Evolutionary conservation across 2,888 invertebrate genomes (phyloP).

Genomic region (Conistra vaccinii): DNA sequence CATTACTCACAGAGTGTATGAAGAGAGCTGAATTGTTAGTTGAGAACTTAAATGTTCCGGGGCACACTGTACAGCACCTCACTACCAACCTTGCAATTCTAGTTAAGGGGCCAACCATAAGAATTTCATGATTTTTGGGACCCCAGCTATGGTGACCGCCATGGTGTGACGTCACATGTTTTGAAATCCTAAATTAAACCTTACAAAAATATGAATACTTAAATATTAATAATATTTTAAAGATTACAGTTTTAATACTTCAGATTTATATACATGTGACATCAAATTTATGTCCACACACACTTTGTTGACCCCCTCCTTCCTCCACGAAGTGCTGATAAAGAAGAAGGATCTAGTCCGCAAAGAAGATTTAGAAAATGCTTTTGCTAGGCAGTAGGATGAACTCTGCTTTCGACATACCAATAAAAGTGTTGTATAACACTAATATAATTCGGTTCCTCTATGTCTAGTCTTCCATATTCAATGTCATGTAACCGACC

Average conservation of each 20-base stretch:
- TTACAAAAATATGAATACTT: no score
- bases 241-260: not conserved
- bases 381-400: not conserved
- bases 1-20: slow-evolving; percentile 23
- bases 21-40: slow-evolving; percentile 21
- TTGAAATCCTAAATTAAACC: not conserved
- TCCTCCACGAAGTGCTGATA: not conserved
- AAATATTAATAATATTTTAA: no score
- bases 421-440: slow-evolving; percentile 54
- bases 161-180: not conserved
- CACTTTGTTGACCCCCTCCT: no score
- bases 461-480: slow-evolving; percentile 68
- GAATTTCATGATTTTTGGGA: not conserved
- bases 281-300: not conserved
- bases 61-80: not conserved
- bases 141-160: not conserved
- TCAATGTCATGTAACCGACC: slow-evolving; percentile 58
- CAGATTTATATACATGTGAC: no score
- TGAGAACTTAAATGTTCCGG: slow-evolving; percentile 32
- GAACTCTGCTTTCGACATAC: slow-evolving; percentile 22
- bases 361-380: not conserved
- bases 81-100: no score
- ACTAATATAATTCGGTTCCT: slow-evolving; percentile 67
- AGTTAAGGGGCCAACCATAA: not conserved
- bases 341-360: not conserved